Conservation (phyloP, 1,140 invertebrate genomes). For the Akabosia matsudoensis region DNA sequence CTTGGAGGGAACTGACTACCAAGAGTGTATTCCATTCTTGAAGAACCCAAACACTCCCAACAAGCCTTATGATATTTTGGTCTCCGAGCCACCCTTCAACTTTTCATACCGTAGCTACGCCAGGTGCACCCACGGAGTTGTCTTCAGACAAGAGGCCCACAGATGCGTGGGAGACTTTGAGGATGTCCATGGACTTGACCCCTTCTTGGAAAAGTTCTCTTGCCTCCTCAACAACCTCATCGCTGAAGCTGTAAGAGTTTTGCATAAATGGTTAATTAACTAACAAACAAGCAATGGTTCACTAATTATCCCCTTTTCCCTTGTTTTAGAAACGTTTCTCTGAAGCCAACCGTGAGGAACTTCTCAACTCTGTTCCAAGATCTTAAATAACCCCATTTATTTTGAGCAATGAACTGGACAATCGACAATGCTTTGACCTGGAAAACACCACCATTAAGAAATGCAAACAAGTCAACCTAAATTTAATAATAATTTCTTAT, state of each 20-base stretch:
- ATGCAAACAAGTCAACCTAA: too few relatives aligned
- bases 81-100: conserved; percentile 15
- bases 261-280: neutral
- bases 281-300: neutral
- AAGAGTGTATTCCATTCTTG: conserved; percentile 13
- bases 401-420: too few relatives aligned
- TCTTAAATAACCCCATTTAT: too few relatives aligned
- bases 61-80: conserved; percentile 27
- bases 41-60: conserved; percentile 3
- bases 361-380: conserved; percentile 24
- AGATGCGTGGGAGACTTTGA: conserved; percentile 18
- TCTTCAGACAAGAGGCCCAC: conserved; percentile 19
- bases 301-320: neutral
- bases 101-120: conserved; percentile 15
- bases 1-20: conserved; percentile 18
- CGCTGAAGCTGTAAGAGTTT: conserved; percentile 10
- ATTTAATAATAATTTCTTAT: too few relatives aligned
- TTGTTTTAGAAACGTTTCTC: conserved; percentile 18
- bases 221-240: conserved; percentile 25
- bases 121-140: conserved; percentile 11
- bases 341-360: conserved; percentile 21
- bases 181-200: conserved; percentile 17
- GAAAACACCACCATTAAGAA: too few relatives aligned
- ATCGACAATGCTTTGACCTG: too few relatives aligned
- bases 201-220: conserved; percentile 16